Percentiles rank a stretch among this genome's conserved stretches.
Conservation (phyloP, 2,888 invertebrate species). For the Drosophila acutilabella region DNA sequence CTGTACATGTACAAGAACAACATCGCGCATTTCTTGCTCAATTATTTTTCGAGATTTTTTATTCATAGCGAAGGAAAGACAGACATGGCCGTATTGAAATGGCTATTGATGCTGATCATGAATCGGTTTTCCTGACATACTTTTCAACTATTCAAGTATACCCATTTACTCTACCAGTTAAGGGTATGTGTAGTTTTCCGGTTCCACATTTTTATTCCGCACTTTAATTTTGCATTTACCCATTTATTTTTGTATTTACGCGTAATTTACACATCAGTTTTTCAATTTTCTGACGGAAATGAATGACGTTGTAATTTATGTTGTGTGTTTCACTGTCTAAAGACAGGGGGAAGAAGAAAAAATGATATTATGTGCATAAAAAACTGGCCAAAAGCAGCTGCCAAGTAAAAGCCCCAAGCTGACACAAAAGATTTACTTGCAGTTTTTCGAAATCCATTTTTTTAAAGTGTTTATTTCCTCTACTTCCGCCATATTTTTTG, state of each 20-base stretch:
- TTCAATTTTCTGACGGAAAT: constrained; percentile 81
- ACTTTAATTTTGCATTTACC: constrained; percentile 19
- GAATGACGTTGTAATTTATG: constrained; percentile 78
- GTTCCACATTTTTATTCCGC: no score
- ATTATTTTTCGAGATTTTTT: no score
- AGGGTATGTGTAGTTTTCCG: no score
- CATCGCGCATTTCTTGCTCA: no score
- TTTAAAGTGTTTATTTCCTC: background rate
- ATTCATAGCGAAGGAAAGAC: no score
- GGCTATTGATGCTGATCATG: no score
- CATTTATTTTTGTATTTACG: constrained; percentile 62
- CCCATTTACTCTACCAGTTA: no score
- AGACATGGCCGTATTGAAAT: no score
- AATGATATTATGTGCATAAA: constrained; percentile 11
- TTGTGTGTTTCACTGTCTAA: constrained; percentile 22
- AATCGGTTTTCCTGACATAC: no score
- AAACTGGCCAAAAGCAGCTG: constrained; percentile 48
- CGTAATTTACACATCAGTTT: constrained; percentile 79
- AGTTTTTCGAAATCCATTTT: constrained; percentile 20
- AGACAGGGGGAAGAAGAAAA: background rate
- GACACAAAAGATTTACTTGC: constrained; percentile 62
- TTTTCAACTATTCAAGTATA: no score
- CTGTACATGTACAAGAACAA: no score
- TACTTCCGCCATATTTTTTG: background rate
- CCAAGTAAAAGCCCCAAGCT: constrained; percentile 43